Evolutionary conservation across 2,113 vertebrate genomes (phyloP), one percentile per base, ranked within the genome.

Genomic region (Callaeas wilsoni): DNA sequence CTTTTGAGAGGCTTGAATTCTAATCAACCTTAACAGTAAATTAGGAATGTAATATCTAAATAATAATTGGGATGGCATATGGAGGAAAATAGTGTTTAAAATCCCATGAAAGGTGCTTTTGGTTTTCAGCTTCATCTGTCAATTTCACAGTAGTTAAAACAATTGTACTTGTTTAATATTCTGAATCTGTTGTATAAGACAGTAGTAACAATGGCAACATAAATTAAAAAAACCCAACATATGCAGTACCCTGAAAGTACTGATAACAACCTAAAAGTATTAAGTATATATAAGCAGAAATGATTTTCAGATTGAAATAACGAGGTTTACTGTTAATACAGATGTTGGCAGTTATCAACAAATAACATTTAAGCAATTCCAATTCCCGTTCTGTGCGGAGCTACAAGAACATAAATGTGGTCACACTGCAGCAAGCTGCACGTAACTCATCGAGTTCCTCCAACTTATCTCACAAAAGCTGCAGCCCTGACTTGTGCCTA

Each of bases 21-120:
- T 99, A 99, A 99, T 99, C 99, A 99, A 99, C 98, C 98, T 98
- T 98, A 98, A 99, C 98, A 99, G 99, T 99, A 99, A 99, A 99
- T 99, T 98, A 99, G 98, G 98, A 99, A 99, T 99, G 98, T 99
- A 98, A 98, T 99, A 99, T 99, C 99, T 99, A 98, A 98, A 98
- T 99, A 99, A 99, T 99, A 99, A 99, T 99, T 98, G 98, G 98
- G 97, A 98, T 98, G 98, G 98, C 98, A 98, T 98, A 98, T 98
- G 98, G 98, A 98, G 97, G 98, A 98, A 98, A 98, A 98, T 98
- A 98, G 98, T 98, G 98, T 99, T 98, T 98, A 98, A 98, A 98
- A 98, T 98, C 98, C 98, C 97, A 98, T 98, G 98, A 98, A 98
- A 98, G 98, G 98, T 98, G 97, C 97, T 98, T 98, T 98, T 97